phyloP scores from a whole-genome alignment of 2,888 invertebrate genomes.

The Lamellibrachia columna region DNA sequence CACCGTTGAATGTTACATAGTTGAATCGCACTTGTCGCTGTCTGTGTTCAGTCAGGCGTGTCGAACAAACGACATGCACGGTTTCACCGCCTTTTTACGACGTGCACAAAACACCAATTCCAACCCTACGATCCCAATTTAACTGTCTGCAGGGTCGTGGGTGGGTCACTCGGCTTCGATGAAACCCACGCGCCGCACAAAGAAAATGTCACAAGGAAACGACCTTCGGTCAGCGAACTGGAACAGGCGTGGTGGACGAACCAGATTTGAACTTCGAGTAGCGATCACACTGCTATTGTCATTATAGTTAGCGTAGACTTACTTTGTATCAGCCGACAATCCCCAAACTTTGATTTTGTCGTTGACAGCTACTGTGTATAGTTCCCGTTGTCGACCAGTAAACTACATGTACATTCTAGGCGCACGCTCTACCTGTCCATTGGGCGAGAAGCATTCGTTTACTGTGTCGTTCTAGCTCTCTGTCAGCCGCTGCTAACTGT shows the following conservation, averaged over 20 bases:
- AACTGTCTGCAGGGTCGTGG: not conserved
- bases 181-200: not conserved
- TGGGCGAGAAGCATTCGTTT: not conserved
- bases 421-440: not conserved
- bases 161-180: not conserved
- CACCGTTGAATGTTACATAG: not conserved
- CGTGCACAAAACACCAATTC: not conserved
- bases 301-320: not conserved
- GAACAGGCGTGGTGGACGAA: slow-evolving; percentile 10
- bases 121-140: not conserved
- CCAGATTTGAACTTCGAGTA: not conserved
- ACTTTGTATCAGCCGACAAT: not conserved
- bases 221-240: slow-evolving; percentile 5
- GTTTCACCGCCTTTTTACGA: not conserved
- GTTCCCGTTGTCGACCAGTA: not conserved
- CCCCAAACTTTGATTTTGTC: not conserved
- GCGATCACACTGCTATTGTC: not conserved
- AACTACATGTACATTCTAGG: not conserved
- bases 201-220: not conserved
- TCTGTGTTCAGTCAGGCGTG: not conserved
- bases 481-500: not conserved
- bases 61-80: not conserved
- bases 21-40: not conserved
- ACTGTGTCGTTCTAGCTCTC: not conserved
- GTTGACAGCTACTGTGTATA: not conserved